A percentile compares a stretch with the other conserved stretches of the same genome.
These are phyloP conservation scores for Mizuhopecten yessoensis DNA, from an alignment of 1,140 invertebrate genomes.

Conservation along the genomic window DNA sequence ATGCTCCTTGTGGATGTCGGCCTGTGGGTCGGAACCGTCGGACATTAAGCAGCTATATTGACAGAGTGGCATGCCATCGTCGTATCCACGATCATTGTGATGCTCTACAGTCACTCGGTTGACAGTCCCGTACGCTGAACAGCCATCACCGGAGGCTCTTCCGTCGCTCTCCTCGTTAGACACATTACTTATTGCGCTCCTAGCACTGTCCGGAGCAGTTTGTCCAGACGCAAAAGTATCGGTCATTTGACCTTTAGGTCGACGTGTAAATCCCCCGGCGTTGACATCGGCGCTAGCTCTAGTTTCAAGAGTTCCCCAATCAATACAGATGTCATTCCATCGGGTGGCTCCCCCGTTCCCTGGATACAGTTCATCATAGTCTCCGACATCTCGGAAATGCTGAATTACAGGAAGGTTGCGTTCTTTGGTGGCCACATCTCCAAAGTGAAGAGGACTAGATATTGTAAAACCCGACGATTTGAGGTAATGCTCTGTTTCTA, in stretches of 20 bases:
- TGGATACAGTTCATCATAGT: neutral
- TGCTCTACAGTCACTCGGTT: neutral
- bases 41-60: neutral
- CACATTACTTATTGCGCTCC: neutral
- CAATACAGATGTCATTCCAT: neutral
- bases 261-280: too few relatives aligned
- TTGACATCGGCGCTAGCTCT: neutral
- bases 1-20: neutral
- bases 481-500: neutral
- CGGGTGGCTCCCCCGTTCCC: neutral
- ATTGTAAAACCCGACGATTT: neutral
- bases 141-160: neutral
- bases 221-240: neutral
- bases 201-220: neutral
- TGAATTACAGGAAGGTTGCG: neutral
- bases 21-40: too few relatives aligned
- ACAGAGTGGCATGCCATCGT: neutral
- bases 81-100: neutral
- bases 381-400: slow-evolving; percentile 18
- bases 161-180: neutral
- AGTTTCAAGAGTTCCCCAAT: neutral
- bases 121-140: too few relatives aligned
- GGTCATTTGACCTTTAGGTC: too few relatives aligned
- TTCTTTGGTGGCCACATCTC: neutral
- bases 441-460: neutral